Base-by-base conservation (phyloP, 1,140 invertebrate genomes). In the Ceratoteleas bidentatus region DNA sequence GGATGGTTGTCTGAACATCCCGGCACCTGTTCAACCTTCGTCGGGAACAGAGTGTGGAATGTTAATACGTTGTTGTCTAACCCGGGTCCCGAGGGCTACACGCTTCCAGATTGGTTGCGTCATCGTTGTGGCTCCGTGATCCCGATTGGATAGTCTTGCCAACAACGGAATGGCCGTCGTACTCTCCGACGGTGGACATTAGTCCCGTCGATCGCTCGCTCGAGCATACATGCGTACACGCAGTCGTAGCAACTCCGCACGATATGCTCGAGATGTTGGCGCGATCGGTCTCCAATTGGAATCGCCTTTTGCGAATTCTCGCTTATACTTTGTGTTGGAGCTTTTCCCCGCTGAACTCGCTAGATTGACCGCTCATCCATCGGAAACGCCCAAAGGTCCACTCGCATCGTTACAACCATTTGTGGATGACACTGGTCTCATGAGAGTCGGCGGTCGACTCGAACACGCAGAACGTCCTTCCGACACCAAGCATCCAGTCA, bases 31-130 rank as follows among this genome's bases (percentile, higher is more conserved):
- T 87, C 85, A 72, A 85, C 79, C 4, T 91, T 88, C 73, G 87
- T 91, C 5, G 86, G 84, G 0, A 89, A 89, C 57, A 43, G 89
- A 47, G 81, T 90, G 0, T 57, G 75, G 4, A 61, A 84, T 61
- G 89, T 91, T 38, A 87, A 89, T 58, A 50, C 79, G 9, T 14
- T 53, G 13, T 65, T 82, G 3, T 15, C 73, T 13, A 47, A n/a
- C n/a, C n/a, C n/a, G n/a, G n/a, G n/a, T n/a, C n/a, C n/a, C n/a
- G n/a, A n/a, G n/a, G n/a, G n/a, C n/a, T n/a, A n/a, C n/a, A n/a
- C n/a, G n/a, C n/a, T n/a, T n/a, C n/a, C n/a, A n/a, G n/a, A n/a
- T n/a, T 90, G n/a, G n/a, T n/a, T n/a, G n/a, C n/a, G n/a, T n/a
- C n/a, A n/a, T n/a, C n/a, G n/a, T n/a, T n/a, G n/a, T n/a, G n/a